Conservation (phyloP, 2,888 invertebrate species). For the Eristalis arbustorum region DNA sequence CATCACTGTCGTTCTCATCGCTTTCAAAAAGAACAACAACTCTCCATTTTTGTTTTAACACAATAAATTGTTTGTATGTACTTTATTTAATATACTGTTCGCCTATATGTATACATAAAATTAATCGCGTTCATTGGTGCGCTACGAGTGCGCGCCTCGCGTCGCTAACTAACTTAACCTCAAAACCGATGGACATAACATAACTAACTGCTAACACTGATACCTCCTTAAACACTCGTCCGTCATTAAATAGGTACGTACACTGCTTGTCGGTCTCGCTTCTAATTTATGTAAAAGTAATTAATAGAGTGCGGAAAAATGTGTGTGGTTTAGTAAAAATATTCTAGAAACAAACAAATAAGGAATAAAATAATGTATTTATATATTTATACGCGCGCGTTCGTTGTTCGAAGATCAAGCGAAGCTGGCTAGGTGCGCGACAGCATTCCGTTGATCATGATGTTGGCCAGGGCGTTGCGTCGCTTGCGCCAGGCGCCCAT, state of each 20-base stretch:
- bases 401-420: background rate
- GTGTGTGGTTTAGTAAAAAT: slow-evolving; percentile 20
- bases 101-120: slow-evolving; percentile 17
- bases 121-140: slow-evolving; percentile 11
- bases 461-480: slow-evolving; percentile 96
- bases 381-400: slow-evolving; percentile 38
- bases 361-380: background rate
- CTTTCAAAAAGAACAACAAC: background rate
- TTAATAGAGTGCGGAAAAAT: background rate
- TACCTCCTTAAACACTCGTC: slow-evolving; percentile 25
- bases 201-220: slow-evolving; percentile 51
- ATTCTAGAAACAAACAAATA: slow-evolving; percentile 9
- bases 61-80: slow-evolving; percentile 20
- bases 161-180: slow-evolving; percentile 51
- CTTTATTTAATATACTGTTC: slow-evolving; percentile 24
- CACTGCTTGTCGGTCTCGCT: slow-evolving; percentile 26
- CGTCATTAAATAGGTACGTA: slow-evolving; percentile 43
- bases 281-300: slow-evolving; percentile 16
- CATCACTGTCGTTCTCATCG: too few relatives aligned
- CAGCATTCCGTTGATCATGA: slow-evolving; percentile 95
- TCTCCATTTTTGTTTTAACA: background rate
- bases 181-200: slow-evolving; percentile 51
- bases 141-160: background rate
- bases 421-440: slow-evolving; percentile 75
- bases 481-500: slow-evolving; percentile 96